These are phyloP conservation scores for Aphis gossypii DNA, from an alignment of 1,140 invertebrate species.

Conservation along the genomic window DNA sequence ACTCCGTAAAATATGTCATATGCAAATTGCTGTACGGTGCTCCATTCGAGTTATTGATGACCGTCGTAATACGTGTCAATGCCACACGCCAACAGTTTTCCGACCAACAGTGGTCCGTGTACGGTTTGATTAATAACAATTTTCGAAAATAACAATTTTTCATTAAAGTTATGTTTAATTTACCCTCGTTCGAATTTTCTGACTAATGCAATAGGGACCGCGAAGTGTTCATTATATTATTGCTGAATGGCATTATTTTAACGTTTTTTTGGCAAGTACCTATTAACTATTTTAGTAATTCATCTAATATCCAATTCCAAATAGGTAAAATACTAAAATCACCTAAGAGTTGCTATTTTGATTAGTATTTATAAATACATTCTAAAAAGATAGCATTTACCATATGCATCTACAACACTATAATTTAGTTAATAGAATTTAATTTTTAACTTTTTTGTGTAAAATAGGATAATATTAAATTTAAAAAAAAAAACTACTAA, in stretches of 20 bases:
- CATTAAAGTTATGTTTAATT: neutral
- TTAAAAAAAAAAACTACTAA: neutral
- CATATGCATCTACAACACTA: no score
- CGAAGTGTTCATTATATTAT: neutral
- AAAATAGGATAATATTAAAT: neutral
- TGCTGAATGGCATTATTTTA: neutral
- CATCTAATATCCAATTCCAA: neutral
- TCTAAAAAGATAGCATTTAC: no score
- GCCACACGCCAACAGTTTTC: neutral
- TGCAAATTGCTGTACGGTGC: neutral
- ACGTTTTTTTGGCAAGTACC: no score
- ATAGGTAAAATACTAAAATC: no score
- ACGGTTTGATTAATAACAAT: neutral
- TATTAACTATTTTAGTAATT: neutral
- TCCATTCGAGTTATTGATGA: neutral
- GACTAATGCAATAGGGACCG: neutral
- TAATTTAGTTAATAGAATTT: no score
- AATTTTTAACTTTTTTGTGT: neutral
- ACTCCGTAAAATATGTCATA: slow-evolving; percentile 16
- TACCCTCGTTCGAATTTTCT: neutral
- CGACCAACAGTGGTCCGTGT: neutral
- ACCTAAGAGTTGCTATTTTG: neutral
- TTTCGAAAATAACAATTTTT: neutral
- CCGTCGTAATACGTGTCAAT: neutral
- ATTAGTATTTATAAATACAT: no score